Evolutionary conservation across 2,888 invertebrate species (phyloP).

Genomic region (Euphydryas editha): DNA sequence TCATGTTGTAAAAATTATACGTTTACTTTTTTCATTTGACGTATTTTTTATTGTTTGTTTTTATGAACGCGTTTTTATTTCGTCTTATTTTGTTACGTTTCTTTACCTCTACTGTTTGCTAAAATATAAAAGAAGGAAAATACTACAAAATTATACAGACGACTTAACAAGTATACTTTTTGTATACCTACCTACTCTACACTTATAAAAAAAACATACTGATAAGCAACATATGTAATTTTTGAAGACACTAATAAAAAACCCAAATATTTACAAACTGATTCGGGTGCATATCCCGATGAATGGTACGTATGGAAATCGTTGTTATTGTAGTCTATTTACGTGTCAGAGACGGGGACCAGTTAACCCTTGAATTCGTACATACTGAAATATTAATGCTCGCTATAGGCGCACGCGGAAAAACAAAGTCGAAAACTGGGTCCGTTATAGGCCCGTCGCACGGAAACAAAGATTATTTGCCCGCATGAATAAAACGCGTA

Average conservation of each 20-base stretch:
- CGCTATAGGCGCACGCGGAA: slow-evolving; percentile 78
- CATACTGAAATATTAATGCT: slow-evolving; percentile 81
- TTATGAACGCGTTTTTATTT: too few relatives aligned
- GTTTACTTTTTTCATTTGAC: too few relatives aligned
- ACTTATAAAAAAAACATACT: too few relatives aligned
- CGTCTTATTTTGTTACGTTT: too few relatives aligned
- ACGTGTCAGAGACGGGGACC: slow-evolving; percentile 56
- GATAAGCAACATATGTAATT: not conserved
- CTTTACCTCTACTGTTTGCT: too few relatives aligned
- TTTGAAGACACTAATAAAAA: not conserved
- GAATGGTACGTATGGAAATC: slow-evolving; percentile 20
- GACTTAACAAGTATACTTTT: too few relatives aligned
- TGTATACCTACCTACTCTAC: too few relatives aligned
- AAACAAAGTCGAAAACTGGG: slow-evolving; percentile 81
- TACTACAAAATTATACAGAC: too few relatives aligned
- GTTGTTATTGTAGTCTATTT: slow-evolving; percentile 56
- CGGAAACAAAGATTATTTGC: slow-evolving; percentile 69
- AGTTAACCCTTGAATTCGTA: slow-evolving; percentile 81
- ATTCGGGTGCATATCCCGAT: not conserved
- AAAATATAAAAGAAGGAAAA: too few relatives aligned
- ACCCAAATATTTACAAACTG: not conserved
- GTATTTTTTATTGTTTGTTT: too few relatives aligned
- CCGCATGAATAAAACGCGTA: slow-evolving; percentile 3
- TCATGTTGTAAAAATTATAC: too few relatives aligned
- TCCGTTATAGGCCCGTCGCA: slow-evolving; percentile 79